Percentiles rank a stretch among this genome's conserved stretches.
Conservation (phyloP, 2,113 vertebrate genomes). For the Dromaius novaehollandiae region DNA sequence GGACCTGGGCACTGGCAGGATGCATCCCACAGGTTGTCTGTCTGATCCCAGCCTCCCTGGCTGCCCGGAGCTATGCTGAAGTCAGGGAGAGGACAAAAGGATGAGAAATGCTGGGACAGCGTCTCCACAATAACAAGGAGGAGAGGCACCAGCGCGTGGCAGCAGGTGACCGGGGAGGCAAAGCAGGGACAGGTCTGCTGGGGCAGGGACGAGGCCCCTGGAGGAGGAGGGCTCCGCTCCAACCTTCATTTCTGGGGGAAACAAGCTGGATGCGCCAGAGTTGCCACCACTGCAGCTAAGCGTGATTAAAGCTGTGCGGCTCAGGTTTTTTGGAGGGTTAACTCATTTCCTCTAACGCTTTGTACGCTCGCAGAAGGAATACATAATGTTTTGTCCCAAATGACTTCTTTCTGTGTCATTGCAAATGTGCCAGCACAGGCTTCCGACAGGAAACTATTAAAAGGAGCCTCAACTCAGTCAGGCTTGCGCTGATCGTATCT, state of each 20-base stretch:
- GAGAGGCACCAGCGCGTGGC: neutral
- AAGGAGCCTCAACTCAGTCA: neutral
- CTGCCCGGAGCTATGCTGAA: neutral
- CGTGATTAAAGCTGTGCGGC: neutral
- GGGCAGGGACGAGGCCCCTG: no score
- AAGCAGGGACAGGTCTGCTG: neutral
- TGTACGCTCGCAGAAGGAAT: neutral
- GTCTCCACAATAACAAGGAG: neutral
- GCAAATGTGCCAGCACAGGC: neutral
- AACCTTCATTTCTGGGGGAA: neutral
- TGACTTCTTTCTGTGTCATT: fast-evolving
- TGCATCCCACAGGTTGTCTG: neutral
- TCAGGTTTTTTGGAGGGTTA: neutral
- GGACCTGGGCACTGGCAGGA: neutral
- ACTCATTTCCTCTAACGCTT: neutral
- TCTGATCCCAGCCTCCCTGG: neutral
- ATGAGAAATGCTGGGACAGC: neutral
- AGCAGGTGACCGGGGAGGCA: neutral
- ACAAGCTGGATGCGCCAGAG: neutral
- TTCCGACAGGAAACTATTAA: neutral
- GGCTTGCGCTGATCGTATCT: neutral
- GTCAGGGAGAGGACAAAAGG: neutral
- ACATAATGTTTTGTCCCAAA: neutral
- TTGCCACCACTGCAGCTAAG: neutral
- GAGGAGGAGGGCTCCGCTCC: no score